Evolutionary conservation across 2,113 vertebrate genomes (phyloP), one percentile per base, ranked within the genome.

Genomic region (Benitochromis conjunctus): DNA sequence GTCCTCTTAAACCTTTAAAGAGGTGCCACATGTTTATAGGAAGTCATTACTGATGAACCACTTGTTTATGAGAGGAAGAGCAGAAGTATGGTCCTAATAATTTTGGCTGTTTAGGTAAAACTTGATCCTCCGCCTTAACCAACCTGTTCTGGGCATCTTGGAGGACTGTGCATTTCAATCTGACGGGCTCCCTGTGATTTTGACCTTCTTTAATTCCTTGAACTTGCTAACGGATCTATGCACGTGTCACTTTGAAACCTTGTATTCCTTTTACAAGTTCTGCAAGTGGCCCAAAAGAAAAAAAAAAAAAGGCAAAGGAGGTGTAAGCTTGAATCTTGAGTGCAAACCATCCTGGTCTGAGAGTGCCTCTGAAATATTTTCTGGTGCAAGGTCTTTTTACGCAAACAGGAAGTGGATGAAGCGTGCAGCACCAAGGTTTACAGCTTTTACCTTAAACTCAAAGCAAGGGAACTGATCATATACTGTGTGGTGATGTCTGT

Each of bases 221-320:
- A 88, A 83, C 86, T 91, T 78, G 74, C 21, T n/a, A 76, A 87
- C 62, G 85, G 91, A 92, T 91, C 90, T 93, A 94, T 93, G 92
- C 91, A 92, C 87, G 29, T 14, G 91, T 88, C 89, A 92, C 90
- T 94, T 92, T 90, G 86, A 88, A 90, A 87, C 57, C 83, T 79
- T 80, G 88, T 80, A 36, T 62, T 82, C 56, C 58, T 87, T 88
- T 77, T 85, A 57, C 16, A 76, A 86, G 89, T 74, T 90, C 86
- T 74, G 43, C 7, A 77, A 78, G 83, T 80, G 66, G 87, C 87
- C 88, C 79, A 43, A 64, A 19, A 26, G 38, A 64, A 38, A 81
- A 46, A 71, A 19, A 36, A 36, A 38, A 19, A 31, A 10, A 1
- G 0, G 21, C 1, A 19, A 24, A 43, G 8, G 83, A 77, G 79